Evolutionary conservation across 2,888 invertebrate species (phyloP), one percentile per base, ranked within the genome.

Genomic region (Acleris sparsana): DNA sequence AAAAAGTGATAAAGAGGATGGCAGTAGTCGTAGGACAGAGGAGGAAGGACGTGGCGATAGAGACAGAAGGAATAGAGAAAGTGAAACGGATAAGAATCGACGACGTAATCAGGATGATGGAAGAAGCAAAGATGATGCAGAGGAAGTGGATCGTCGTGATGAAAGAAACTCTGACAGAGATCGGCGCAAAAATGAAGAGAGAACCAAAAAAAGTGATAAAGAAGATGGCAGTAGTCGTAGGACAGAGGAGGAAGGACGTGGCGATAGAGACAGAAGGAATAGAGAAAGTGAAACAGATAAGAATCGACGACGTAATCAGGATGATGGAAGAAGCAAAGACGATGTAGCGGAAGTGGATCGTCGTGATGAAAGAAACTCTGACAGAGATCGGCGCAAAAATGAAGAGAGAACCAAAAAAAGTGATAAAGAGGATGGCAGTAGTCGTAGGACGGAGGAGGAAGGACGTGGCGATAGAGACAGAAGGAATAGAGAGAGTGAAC

Each of bases 61-160:
- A 63, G 22, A 56, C 58, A 55, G 29, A 60, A 13, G 29, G 1
- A 7, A 68, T 60, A 39, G 39, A 39, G 39, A 13, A 0, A 4
- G 13, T 39, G 39, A 39, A 11, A 13, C 39, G 16, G 69, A 56
- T 22, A 53, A 69, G 39, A 71, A 66, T 63, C 13, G 70, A 72
- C 4, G 72, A 68, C 22, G 65, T 16, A 62, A 53, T 51, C 44
- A 63, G 18, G 68, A 72, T 49, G 70, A 68, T 53, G 65, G 51
- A 43, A 58, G 46, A n/a, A 67, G 69, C 43, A 61, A 71, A 11
- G 58, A 62, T 6, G 69, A 22, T 53, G 18, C 11, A 33, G 39
- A 11, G 33, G 53, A 13, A 17, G 53, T 17, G 46, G 39, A 39
- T 39, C 39, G 39, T 4, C 39, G 39, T 39, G 39, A 5, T 3